Percentiles rank a stretch among this genome's conserved stretches.
Evolutionary conservation across 1,140 invertebrate species (phyloP).

Genomic region (Euwallacea fornicatus): DNA sequence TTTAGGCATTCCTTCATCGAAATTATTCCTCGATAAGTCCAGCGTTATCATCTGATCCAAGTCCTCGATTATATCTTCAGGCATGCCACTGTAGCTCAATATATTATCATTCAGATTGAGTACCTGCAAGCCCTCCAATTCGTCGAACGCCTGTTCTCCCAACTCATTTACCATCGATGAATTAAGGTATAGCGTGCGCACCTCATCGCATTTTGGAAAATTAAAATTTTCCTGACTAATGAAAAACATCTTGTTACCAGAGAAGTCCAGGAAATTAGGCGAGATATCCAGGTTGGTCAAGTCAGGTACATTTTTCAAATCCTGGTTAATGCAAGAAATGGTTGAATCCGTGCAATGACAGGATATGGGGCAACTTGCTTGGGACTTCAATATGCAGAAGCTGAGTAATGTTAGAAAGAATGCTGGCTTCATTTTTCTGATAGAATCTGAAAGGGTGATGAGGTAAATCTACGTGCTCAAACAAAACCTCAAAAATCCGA

Average conservation of each 20-base stretch:
- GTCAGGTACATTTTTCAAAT: slow-evolving; percentile 41
- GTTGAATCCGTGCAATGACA: slow-evolving; percentile 43
- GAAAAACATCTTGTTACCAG: slow-evolving; percentile 40
- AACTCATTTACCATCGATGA: slow-evolving; percentile 43
- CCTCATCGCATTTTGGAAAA: slow-evolving; percentile 41
- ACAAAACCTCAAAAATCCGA: too few relatives aligned
- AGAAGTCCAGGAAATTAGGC: slow-evolving; percentile 46
- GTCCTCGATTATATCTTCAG: slow-evolving; percentile 37
- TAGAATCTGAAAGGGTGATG: too few relatives aligned
- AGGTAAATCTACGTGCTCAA: too few relatives aligned
- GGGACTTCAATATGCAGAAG: slow-evolving; percentile 2
- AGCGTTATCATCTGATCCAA: slow-evolving; percentile 42
- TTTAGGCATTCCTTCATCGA: slow-evolving; percentile 41
- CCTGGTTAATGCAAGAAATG: slow-evolving; percentile 39
- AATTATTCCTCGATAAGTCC: slow-evolving; percentile 45
- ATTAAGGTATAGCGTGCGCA: slow-evolving; percentile 47
- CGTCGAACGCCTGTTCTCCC: slow-evolving; percentile 39
- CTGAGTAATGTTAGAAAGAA: slow-evolving; percentile 7
- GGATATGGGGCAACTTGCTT: slow-evolving; percentile 38
- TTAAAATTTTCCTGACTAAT: slow-evolving; percentile 41
- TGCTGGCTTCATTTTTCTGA: slow-evolving; percentile 8
- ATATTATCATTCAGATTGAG: slow-evolving; percentile 45
- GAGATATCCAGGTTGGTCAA: slow-evolving; percentile 40
- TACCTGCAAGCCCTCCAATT: slow-evolving; percentile 44
- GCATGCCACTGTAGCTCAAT: slow-evolving; percentile 37